Percentiles rank a stretch among this genome's conserved stretches.
Evolutionary conservation across 2,113 vertebrate genomes (phyloP).

Genomic region (Bubalus kerabau): DNA sequence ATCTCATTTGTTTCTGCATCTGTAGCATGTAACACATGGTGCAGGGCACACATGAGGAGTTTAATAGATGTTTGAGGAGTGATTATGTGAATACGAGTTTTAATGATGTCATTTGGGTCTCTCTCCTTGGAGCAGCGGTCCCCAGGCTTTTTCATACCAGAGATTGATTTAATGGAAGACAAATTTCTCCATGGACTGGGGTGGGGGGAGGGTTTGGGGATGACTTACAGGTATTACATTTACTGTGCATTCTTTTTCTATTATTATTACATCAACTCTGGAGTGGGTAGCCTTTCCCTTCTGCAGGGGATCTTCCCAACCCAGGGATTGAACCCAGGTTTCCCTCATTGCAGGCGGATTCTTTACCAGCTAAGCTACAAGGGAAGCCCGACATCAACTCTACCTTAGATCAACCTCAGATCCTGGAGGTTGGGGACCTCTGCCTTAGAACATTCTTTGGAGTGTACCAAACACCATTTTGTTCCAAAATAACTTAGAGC

Average conservation of each 20-base stretch:
- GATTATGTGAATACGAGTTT: background rate
- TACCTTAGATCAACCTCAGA: background rate
- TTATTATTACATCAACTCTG: background rate
- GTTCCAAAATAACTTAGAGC: background rate
- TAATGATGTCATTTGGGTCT: background rate
- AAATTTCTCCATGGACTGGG: background rate
- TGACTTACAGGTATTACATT: background rate
- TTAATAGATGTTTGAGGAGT: background rate
- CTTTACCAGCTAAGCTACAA: background rate
- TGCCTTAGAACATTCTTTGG: background rate
- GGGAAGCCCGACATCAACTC: background rate
- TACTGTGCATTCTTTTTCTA: background rate
- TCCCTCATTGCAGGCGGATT: background rate
- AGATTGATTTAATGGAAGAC: background rate
- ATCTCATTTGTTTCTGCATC: background rate
- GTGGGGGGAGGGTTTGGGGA: background rate
- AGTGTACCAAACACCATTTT: background rate
- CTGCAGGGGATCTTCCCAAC: background rate
- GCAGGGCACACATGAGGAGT: accelerated
- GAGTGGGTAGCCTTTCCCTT: background rate
- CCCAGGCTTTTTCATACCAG: background rate
- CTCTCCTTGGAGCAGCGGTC: background rate
- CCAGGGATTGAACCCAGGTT: background rate
- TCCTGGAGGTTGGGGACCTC: background rate
- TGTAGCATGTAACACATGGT: background rate